Evolutionary conservation across 2,797 vertebrate genomes (phyloP), one percentile per base, ranked within the genome.

Genomic region (Sebastes melanostomus): DNA sequence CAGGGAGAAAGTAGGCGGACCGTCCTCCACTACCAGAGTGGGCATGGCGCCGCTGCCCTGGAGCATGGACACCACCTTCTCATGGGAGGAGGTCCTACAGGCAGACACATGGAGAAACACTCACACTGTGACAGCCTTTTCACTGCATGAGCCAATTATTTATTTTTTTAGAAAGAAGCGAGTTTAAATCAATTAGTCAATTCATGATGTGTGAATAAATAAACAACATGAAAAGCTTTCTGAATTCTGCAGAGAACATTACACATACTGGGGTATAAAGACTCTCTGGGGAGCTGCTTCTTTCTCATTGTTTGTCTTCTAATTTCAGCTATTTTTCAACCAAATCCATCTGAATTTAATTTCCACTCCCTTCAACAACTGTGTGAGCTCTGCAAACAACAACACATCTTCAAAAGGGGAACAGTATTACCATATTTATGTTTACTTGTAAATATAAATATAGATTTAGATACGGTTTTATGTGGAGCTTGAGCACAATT

Each of bases 1-100:
- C 3, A 92, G 93, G 72, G 95, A 83, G 73, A 97, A 96, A 8
- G 90, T 95, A 38, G 97, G 90, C 0, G 96, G 95, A 6, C 98
- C 98, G 1, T 99, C 98, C 78, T 99, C 98, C 52, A 99, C 98
- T 70, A 99, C 97, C 85, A 99, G 93, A 3, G 97, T 99, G 80
- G 98, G 98, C 98, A 99, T 99, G 0, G 98, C 98, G 1, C 98
- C 98, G 1, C 98, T 99, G 81, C 98, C 98, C 89, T 99, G 98
- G 68, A 99, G 96, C 98, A 99, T 99, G 78, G 97, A 97, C 84
- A 99, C 98, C 93, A 99, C 98, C 94, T 99, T 99, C 95, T 99
- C 98, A 0, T 99, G 98, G 77, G 97, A 98, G 88, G 98, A 99
- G 83, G 93, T 98, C 95, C 98, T 99, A 52, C 20, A 76, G 29